phyloP scores from a whole-genome alignment of 92 coral and sea anemone species.

The Palythoa grandiflora region DNA sequence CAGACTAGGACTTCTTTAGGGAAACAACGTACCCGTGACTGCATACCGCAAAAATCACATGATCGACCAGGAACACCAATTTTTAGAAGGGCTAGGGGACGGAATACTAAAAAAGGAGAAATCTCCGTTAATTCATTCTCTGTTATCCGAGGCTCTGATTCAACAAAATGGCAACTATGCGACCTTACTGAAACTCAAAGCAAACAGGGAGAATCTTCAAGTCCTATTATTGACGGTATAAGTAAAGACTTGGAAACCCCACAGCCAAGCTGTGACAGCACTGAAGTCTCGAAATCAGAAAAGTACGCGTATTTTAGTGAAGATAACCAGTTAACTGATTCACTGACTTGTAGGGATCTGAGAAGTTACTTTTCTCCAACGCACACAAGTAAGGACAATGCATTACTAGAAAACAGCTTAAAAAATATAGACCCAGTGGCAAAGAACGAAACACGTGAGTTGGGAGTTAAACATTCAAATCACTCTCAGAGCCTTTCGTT shows the following conservation, averaged over 20 bases:
- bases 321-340: neutral
- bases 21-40: neutral
- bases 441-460: neutral
- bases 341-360: neutral
- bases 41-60: neutral
- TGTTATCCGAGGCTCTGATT: neutral
- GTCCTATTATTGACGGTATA: neutral
- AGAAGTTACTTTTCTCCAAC: neutral
- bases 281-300: slow-evolving; percentile 11
- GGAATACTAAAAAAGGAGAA: neutral
- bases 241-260: neutral
- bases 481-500: neutral
- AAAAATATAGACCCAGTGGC: neutral
- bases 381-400: neutral
- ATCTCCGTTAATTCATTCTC: slow-evolving; percentile 8
- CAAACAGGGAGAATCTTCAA: slow-evolving; percentile 20
- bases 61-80: slow-evolving; percentile 28
- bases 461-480: neutral
- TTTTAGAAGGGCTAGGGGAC: neutral
- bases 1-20: neutral
- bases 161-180: slow-evolving; percentile 42
- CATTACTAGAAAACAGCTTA: neutral
- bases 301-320: slow-evolving; percentile 6
- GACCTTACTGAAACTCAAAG: slow-evolving; percentile 15
- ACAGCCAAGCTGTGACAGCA: neutral